Base-by-base conservation (phyloP, 2,113 vertebrate genomes). In the Peromyscus polionotus region DNA sequence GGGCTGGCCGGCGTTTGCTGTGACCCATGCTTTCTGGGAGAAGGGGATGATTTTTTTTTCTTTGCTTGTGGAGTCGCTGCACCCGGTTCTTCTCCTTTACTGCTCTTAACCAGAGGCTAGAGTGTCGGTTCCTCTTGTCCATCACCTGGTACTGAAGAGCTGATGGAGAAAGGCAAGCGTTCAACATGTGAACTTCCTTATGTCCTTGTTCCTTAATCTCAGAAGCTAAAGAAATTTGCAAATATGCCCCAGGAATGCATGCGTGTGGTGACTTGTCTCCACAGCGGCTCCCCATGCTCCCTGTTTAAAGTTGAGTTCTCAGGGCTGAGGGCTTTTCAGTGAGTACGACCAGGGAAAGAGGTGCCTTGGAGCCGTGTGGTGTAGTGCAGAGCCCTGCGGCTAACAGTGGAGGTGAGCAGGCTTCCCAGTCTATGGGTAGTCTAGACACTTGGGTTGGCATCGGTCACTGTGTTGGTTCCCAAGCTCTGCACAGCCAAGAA, bases 271-370 rank as follows among this genome's bases (percentile, higher is more conserved):
- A 76, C 54, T 90, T 51, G 16, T 77, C 61, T 93, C 0, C 22
- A 86, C 85, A 84, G 42, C 76, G 42, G 61, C 1, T 45, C 92
- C 92, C n/a, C 24, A 42, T 85, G 33, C 19, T 80, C 51, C 42
- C n/a, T 76, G 3, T 83, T 93, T 61, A 72, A 91, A 96, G 48
- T 79, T 57, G 76, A 65, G 7, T 76, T 36, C 92, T 92, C 31
- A 90, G 83, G 89, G 12, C 51, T 65, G 63, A 73, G 17, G 8
- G 83, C 48, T 94, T 57, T 79, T 57, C 83, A 87, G 80, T 73
- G n/a, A 70, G 51, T 24, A 3, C 2, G 48, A 8, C 48, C 70
- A 61, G n/a, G 79, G 79, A 68, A 61, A 48, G 57, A 36, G 26
- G 14, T 72, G 54, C 19, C 45, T 76, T 63, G 61, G 45, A 88